Evolutionary conservation across 2,888 invertebrate species (phyloP).

Genomic region (Drepanosiphum platanoidis): DNA sequence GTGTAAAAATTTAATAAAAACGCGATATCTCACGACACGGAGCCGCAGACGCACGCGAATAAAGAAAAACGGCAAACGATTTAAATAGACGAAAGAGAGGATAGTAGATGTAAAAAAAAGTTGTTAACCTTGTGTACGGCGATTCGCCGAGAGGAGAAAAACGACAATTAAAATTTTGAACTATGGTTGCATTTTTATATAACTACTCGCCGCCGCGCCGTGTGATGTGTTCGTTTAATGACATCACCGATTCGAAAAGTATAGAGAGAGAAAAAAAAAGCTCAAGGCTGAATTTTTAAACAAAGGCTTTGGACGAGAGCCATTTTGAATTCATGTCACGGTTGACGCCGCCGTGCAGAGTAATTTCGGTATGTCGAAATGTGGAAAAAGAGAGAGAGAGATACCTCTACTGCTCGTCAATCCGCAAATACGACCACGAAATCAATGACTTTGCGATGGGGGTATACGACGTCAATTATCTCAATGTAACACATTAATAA

Average conservation of each 20-base stretch:
- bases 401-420: not conserved
- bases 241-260: not conserved
- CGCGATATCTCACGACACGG: not conserved
- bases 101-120: not conserved
- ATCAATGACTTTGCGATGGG: not conserved
- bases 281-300: conserved; percentile 42
- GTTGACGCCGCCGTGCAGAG: conserved; percentile 6
- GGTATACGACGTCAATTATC: not conserved
- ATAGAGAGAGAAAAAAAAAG: conserved; percentile 44
- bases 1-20: not conserved
- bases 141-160: conserved; percentile 2
- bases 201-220: too few species aligned
- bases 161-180: not conserved
- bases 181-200: conserved; percentile 25
- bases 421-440: not conserved
- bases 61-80: not conserved
- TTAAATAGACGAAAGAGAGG: not conserved
- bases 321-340: conserved; percentile 46
- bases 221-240: conserved; percentile 17
- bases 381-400: too few species aligned
- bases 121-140: not conserved
- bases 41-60: not conserved
- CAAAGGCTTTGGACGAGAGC: conserved; percentile 51
- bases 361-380: conserved; percentile 21
- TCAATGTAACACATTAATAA: not conserved